phyloP scores from a whole-genome alignment of 2,113 vertebrate genomes.

The Colistium nudipinnis region DNA sequence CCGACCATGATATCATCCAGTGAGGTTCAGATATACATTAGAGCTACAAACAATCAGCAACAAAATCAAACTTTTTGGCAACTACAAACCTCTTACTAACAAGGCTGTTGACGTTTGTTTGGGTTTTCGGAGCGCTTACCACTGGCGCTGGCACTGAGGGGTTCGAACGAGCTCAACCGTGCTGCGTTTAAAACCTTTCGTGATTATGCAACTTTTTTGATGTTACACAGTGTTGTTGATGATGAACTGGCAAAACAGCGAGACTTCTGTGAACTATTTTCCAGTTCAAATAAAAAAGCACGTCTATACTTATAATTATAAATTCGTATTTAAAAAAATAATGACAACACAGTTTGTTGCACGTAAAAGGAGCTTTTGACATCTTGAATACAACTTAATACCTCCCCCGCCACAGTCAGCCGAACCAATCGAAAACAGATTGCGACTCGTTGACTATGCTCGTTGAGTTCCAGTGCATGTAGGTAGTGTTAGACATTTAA shows the following conservation, averaged over 20 bases:
- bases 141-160: constrained; percentile 69
- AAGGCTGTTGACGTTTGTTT: constrained; percentile 74
- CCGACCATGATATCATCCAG: not conserved
- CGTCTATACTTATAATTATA: accelerated
- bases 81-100: constrained; percentile 16
- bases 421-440: constrained; percentile 63
- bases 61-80: not conserved
- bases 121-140: constrained; percentile 77
- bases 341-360: not conserved
- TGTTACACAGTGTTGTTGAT: constrained; percentile 15
- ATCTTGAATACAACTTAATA: constrained; percentile 62
- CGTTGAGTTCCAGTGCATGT: not conserved
- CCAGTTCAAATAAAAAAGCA: not conserved
- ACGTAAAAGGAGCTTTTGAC: not conserved
- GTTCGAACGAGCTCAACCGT: constrained; percentile 62
- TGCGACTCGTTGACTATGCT: not conserved
- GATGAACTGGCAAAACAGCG: accelerated
- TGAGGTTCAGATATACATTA: not conserved
- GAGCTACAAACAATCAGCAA: not conserved
- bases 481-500: constrained; percentile 47
- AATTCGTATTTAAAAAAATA: too few species aligned
- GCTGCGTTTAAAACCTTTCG: constrained; percentile 58
- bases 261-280: accelerated
- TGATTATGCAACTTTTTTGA: constrained; percentile 58
- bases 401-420: constrained; percentile 44